Conservation (phyloP, 2,797 vertebrate species). For the Falco biarmicus region DNA sequence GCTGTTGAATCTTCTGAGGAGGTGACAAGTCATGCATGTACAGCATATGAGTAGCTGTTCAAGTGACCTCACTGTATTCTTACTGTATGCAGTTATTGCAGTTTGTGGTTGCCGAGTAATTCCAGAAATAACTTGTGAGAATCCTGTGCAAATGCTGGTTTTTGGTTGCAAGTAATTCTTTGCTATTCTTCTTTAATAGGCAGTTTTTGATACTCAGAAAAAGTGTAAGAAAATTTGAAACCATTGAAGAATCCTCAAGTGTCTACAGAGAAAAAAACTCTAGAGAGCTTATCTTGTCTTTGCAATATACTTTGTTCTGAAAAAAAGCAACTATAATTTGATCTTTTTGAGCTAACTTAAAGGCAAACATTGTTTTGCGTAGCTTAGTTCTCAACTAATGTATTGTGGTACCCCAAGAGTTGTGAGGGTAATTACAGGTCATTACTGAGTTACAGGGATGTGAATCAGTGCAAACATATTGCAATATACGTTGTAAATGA, state of each 20-base stretch:
- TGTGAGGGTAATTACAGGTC: not conserved
- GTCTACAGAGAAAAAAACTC: rapidly evolving
- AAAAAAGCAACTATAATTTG: not conserved
- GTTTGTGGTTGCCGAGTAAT: not conserved
- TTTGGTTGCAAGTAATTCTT: not conserved
- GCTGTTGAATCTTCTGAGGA: not conserved
- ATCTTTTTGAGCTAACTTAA: not conserved
- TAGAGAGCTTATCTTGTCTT: not conserved
- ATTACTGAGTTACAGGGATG: not conserved
- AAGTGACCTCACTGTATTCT: not conserved
- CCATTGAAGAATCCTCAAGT: not conserved
- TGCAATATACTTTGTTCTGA: not conserved
- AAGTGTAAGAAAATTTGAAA: not conserved
- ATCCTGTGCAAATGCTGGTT: not conserved
- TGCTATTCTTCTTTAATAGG: not conserved
- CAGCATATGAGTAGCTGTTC: not conserved
- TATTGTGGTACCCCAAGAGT: not conserved
- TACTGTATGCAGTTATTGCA: not conserved
- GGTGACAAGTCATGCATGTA: not conserved
- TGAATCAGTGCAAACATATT: not conserved
- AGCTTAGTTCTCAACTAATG: not conserved
- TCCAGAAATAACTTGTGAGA: not conserved
- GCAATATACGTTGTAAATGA: not conserved
- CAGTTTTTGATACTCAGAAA: not conserved
- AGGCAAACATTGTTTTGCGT: not conserved